phyloP scores from a whole-genome alignment of 37 sponge, comb jelly and placozoan genomes.

The Halichondria panicea region DNA sequence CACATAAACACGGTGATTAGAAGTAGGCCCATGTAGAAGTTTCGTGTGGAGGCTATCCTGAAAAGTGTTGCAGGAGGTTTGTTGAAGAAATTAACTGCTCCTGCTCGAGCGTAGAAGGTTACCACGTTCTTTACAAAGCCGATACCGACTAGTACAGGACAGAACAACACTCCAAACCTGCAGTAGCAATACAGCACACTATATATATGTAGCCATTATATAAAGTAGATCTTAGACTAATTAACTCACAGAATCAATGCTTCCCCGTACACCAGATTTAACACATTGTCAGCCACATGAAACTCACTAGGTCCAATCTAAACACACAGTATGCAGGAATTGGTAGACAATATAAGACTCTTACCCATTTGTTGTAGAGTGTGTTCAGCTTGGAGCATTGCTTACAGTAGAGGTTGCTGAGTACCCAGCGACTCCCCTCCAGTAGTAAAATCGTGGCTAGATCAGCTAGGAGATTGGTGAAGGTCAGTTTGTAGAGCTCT shows the following conservation, averaged over 20 bases:
- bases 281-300: conserved; percentile 58
- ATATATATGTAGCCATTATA: no score
- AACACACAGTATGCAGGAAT: no score
- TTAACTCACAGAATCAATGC: conserved; percentile 69
- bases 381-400: background rate
- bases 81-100: conserved; percentile 65
- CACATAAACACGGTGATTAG: conserved; percentile 58
- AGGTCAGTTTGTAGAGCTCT: conserved; percentile 67
- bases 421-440: conserved; percentile 47
- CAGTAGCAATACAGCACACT: no score
- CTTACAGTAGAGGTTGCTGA: conserved; percentile 9
- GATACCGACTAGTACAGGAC: conserved; percentile 66
- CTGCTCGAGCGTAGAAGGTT: conserved; percentile 66
- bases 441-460: conserved; percentile 9
- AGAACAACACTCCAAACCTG: conserved; percentile 78
- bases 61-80: conserved; percentile 59
- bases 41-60: conserved; percentile 61
- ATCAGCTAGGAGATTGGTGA: conserved; percentile 58
- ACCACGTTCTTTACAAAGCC: conserved; percentile 43
- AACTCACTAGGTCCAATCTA: conserved; percentile 77
- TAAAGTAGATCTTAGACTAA: no score
- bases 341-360: no score
- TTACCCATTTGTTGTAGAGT: conserved; percentile 5
- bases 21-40: conserved; percentile 75
- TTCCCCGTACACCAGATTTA: conserved; percentile 76